These are phyloP conservation scores for Hassar affinis DNA, from an alignment of 2,113 vertebrate genomes.

Conservation along the genomic window DNA sequence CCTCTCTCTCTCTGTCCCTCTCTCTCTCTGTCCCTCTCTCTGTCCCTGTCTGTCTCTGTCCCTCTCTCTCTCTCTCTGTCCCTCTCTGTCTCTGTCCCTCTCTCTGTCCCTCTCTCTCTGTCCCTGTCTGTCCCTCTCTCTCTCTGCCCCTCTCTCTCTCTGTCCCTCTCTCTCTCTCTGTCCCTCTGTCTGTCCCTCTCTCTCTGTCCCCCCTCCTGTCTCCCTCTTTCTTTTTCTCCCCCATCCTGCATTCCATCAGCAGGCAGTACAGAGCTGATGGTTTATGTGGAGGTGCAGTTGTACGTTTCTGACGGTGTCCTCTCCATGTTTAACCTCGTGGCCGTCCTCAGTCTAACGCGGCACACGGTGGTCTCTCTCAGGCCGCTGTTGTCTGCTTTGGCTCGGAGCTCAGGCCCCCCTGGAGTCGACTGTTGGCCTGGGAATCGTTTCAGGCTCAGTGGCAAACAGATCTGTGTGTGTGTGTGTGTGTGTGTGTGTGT, in stretches of 20 bases:
- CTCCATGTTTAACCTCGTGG: background rate
- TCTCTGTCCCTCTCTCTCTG: no score
- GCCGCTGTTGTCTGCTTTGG: background rate
- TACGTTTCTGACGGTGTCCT: background rate
- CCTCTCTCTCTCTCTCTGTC: no score
- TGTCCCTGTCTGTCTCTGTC: no score
- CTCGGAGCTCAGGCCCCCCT: slow-evolving; percentile 5
- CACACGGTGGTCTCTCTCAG: background rate
- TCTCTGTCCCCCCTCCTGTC: background rate
- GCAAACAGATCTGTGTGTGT: slow-evolving; percentile 16
- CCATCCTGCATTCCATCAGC: slow-evolving; percentile 55
- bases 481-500: no score
- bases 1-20: no score
- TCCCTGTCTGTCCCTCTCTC: no score
- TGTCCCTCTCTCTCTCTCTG: background rate
- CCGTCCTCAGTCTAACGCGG: background rate
- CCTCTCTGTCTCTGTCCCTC: no score
- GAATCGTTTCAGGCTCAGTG: slow-evolving; percentile 27
- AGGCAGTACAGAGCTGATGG: slow-evolving; percentile 55
- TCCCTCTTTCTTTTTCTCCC: background rate
- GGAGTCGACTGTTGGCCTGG: slow-evolving; percentile 39
- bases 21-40: no score
- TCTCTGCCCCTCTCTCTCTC: background rate
- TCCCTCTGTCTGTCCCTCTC: background rate
- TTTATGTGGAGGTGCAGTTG: slow-evolving; percentile 64